Base-by-base conservation (phyloP, 2,888 invertebrate species). In the Shargacucullia verbasci region DNA sequence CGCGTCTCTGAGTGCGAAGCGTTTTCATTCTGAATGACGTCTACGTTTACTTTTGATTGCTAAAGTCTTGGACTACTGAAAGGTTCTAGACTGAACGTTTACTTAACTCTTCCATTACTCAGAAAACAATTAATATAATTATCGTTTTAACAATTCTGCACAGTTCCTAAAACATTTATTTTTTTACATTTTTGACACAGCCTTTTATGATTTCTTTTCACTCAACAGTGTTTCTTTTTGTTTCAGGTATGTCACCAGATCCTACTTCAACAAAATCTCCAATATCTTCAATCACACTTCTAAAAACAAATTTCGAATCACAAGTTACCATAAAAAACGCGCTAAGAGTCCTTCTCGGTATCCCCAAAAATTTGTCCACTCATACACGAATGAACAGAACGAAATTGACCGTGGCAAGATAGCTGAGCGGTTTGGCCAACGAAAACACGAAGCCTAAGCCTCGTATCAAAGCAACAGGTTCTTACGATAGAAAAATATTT, bases 401-500 rank as follows among this genome's bases (percentile, higher is more conserved):
- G 54, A 76, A 73, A 76, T 76, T 76, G 76, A 76, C 76, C 66
- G 60, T 67, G 57, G 59, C 56, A 71, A 73, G 77, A 76, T 74
- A 74, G 39, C 69, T 73, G 62, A 66, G 61, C 76, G 66, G 65
- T 71, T 72, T 67, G 65, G 71, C 77, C 70, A 70, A 74, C 73
- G 72, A 78, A 81, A 81, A 79, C 73, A 70, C 70, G 71, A 61
- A 78, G 73, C 77, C 80, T 79, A 76, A 73, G 75, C 76, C 80
- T 83, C 78, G 83, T 84, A 84, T 84, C 83, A 76, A 70, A 82
- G 90, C 92, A 92, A 92, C 92, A 92, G 92, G 92, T 92, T 66
- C 81, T 78, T 80, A 70, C 79, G 82, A 81, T 73, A 80, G 84
- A 84, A 88, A 90, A 87, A 91, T 91, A 91, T 91, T 92, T 90